phyloP scores from a whole-genome alignment of 30 jellyfish, hydroid and myxozoan genomes.

The Rhopilema esculentum region DNA sequence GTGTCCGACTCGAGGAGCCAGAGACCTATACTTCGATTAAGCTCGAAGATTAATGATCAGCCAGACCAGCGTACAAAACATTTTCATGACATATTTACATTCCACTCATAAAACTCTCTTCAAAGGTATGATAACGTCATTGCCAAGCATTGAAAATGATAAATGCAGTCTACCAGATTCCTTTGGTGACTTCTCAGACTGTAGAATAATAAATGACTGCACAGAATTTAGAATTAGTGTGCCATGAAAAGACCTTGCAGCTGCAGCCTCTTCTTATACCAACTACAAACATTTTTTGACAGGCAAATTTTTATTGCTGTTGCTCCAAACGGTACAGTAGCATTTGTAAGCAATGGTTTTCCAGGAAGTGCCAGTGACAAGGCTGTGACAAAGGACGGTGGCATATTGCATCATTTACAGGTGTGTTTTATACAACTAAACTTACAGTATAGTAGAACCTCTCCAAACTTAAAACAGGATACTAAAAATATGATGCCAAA shows the following conservation, averaged over 20 bases:
- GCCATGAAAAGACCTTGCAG: slow-evolving; percentile 30
- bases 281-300: slow-evolving; percentile 29
- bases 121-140: background rate
- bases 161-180: slow-evolving; percentile 32
- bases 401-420: slow-evolving; percentile 7
- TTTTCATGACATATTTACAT: slow-evolving; percentile 22
- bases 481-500: background rate
- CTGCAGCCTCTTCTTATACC: slow-evolving; percentile 22
- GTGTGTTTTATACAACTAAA: background rate
- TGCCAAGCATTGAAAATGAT: background rate
- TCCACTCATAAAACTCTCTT: slow-evolving; percentile 21
- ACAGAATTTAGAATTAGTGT: slow-evolving; percentile 26
- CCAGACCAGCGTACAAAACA: slow-evolving; percentile 35
- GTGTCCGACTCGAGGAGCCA: background rate
- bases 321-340: slow-evolving; percentile 31
- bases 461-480: background rate
- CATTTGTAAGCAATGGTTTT: slow-evolving; percentile 15
- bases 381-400: slow-evolving; percentile 17
- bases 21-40: background rate
- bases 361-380: slow-evolving; percentile 46
- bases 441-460: background rate
- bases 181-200: slow-evolving; percentile 21
- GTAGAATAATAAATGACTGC: slow-evolving; percentile 38
- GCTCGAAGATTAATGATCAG: slow-evolving; percentile 26
- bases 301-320: slow-evolving; percentile 21